A percentile compares a stretch with the other conserved stretches of the same genome.
These are phyloP conservation scores for Notarius lentiginosus DNA, from an alignment of 2,113 vertebrate species.

Conservation along the genomic window DNA sequence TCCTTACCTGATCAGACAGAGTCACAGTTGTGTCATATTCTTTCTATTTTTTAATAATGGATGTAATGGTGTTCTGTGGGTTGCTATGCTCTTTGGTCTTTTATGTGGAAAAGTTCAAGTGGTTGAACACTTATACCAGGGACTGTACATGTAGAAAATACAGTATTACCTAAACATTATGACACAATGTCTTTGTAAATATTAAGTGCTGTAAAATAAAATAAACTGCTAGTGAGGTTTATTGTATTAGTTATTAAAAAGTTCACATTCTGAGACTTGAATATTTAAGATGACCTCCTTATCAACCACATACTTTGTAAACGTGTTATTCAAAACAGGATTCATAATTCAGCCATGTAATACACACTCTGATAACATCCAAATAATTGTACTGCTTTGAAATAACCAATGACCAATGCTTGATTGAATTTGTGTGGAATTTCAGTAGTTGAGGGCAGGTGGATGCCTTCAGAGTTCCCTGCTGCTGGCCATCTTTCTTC, in stretches of 20 bases:
- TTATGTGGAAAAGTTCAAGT: background rate
- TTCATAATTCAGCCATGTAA: background rate
- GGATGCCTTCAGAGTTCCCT: constrained; percentile 33
- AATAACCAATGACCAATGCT: background rate
- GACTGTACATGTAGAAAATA: background rate
- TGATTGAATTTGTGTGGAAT: constrained; percentile 6
- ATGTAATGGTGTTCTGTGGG: background rate
- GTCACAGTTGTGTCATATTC: background rate
- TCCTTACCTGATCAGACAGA: background rate
- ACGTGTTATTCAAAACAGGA: background rate
- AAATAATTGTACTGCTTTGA: background rate
- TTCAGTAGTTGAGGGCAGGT: constrained; percentile 34
- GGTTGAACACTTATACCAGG: background rate
- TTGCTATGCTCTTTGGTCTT: background rate
- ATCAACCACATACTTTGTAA: background rate
- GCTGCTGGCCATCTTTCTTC: constrained; percentile 33
- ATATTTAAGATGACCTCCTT: background rate
- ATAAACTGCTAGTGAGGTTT: no score
- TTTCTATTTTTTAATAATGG: background rate
- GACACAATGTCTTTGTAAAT: no score
- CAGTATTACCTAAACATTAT: background rate
- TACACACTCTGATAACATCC: background rate
- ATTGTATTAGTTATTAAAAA: background rate
- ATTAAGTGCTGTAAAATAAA: no score
- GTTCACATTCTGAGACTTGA: background rate